Conservation (phyloP, 2,797 vertebrate genomes). For the Macropus fuliginosus region DNA sequence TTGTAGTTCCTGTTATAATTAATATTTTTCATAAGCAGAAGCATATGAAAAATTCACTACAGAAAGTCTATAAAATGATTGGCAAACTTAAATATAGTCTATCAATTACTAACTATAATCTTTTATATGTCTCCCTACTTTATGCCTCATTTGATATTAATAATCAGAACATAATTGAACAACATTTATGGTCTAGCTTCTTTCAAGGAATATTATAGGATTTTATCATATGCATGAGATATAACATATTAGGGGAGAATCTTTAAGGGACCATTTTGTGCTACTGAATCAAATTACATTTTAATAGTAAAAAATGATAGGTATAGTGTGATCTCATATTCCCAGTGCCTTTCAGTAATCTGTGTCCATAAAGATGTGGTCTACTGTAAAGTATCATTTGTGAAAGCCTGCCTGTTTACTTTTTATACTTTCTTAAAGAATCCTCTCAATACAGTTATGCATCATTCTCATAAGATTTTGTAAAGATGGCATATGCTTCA, state of each 20-base stretch:
- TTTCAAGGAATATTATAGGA: background rate
- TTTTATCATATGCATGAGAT: background rate
- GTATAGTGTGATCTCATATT: background rate
- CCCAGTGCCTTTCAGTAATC: background rate
- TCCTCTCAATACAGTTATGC: background rate
- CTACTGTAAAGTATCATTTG: background rate
- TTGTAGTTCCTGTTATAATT: background rate
- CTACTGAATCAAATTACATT: background rate
- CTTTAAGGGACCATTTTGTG: background rate
- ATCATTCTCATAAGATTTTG: background rate
- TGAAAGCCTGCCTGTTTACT: background rate
- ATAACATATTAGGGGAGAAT: background rate
- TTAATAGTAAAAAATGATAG: background rate
- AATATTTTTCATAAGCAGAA: background rate
- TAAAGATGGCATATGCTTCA: background rate
- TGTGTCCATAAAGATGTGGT: background rate
- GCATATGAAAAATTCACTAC: background rate
- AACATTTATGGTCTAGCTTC: background rate
- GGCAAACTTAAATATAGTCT: background rate
- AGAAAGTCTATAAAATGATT: background rate
- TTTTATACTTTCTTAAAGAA: background rate
- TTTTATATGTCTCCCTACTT: background rate
- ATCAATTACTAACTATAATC: background rate
- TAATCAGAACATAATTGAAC: background rate
- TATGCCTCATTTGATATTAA: background rate